phyloP scores from a whole-genome alignment of 2,113 vertebrate species.

The Acinonyx jubatus region DNA sequence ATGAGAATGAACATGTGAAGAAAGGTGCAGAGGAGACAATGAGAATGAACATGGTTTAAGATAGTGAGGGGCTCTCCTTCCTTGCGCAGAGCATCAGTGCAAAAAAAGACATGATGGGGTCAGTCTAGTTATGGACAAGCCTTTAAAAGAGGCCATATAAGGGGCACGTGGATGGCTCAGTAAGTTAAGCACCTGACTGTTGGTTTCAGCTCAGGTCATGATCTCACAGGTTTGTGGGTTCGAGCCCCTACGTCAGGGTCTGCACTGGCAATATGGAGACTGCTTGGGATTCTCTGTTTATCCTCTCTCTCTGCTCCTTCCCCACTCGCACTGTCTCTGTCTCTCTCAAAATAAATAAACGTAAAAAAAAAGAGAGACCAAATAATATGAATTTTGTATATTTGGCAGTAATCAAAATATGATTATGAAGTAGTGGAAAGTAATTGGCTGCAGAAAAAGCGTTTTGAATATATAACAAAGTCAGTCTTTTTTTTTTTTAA shows the following conservation, averaged over 20 bases:
- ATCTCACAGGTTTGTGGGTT: too few species aligned
- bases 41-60: neutral
- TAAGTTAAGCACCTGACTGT: too few species aligned
- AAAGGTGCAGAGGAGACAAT: neutral
- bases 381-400: neutral
- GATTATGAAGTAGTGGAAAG: conserved; percentile 1
- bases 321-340: too few species aligned
- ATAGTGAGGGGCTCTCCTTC: neutral
- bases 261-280: too few species aligned
- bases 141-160: neutral
- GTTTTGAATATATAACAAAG: neutral
- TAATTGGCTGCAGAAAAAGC: neutral
- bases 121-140: neutral
- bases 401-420: neutral
- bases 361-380: neutral
- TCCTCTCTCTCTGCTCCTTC: too few species aligned
- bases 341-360: too few species aligned
- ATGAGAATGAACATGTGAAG: neutral
- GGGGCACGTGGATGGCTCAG: too few species aligned
- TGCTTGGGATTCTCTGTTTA: too few species aligned
- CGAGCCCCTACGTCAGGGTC: too few species aligned
- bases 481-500: neutral
- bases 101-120: neutral
- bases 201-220: too few species aligned
- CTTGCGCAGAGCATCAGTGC: neutral